Conservation (phyloP, 2,888 invertebrate genomes). For the Invenusta paracnida region DNA sequence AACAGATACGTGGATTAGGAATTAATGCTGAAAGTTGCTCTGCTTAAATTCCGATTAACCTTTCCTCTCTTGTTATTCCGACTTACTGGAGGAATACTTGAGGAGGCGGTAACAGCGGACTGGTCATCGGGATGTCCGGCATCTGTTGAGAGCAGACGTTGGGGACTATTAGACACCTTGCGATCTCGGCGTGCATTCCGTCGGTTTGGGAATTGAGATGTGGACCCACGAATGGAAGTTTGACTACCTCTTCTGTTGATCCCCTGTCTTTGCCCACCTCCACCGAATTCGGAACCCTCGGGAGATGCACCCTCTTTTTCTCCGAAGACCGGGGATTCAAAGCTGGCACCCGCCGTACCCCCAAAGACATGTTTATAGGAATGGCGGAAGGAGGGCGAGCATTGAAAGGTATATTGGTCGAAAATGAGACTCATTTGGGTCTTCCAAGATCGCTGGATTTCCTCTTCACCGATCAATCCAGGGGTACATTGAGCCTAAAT, state of each 20-base stretch:
- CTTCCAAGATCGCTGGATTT: neutral
- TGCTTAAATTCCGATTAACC: neutral
- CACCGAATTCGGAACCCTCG: neutral
- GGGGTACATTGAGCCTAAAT: too few relatives aligned
- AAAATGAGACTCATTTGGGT: neutral
- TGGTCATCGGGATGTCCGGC: neutral
- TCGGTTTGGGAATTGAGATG: neutral
- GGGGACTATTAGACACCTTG: neutral
- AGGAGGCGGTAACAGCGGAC: neutral
- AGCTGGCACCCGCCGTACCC: neutral
- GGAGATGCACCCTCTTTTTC: neutral
- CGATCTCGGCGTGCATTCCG: neutral
- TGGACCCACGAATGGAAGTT: neutral
- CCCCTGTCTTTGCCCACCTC: neutral
- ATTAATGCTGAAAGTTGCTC: neutral
- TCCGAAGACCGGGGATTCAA: neutral
- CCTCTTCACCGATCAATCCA: too few relatives aligned
- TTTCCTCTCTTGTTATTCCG: neutral
- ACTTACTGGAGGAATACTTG: neutral
- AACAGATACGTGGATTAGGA: too few relatives aligned
- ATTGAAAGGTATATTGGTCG: neutral
- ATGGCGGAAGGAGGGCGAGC: neutral
- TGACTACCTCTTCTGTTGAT: neutral
- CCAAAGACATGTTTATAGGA: too few relatives aligned
- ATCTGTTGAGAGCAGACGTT: neutral